Conservation (phyloP, 2,113 vertebrate genomes). For the Coturnix japonica region DNA sequence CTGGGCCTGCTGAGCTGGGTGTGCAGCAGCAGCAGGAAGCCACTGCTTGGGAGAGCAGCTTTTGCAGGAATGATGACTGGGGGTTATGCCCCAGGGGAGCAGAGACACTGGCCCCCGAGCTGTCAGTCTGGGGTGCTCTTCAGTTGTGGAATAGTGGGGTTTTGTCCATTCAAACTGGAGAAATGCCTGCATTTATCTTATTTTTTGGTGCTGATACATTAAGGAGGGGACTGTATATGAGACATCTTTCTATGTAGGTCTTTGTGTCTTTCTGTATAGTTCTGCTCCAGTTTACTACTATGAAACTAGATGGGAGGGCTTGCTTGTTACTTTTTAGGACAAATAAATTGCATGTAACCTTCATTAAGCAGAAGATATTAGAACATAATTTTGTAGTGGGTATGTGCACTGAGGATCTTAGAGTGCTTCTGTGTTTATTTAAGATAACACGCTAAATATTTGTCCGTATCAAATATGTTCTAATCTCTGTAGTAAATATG, state of each 20-base stretch:
- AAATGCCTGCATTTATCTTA: fast-evolving
- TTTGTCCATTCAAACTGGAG: not conserved
- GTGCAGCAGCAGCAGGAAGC: not conserved
- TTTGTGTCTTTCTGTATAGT: not conserved
- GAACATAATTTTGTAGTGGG: not conserved
- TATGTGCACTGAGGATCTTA: fast-evolving
- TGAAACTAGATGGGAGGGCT: not conserved
- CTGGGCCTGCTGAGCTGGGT: not conserved
- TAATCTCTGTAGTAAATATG: not conserved
- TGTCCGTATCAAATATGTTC: fast-evolving
- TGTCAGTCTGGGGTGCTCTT: not conserved
- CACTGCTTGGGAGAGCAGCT: not conserved
- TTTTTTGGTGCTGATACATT: not conserved
- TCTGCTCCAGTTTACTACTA: not conserved
- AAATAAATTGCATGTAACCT: not conserved
- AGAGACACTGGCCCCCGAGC: too few species aligned
- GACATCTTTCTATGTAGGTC: not conserved
- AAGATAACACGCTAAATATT: not conserved
- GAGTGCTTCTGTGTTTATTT: fast-evolving
- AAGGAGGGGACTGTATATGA: not conserved
- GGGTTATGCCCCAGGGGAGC: not conserved
- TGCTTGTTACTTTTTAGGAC: not conserved
- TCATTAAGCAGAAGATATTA: not conserved
- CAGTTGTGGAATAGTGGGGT: not conserved
- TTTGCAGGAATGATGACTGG: not conserved